Percentiles rank a stretch among this genome's conserved stretches.
Conservation (phyloP, 53 echinoderm and acorn worm species). For the Paelopatides confundens region DNA sequence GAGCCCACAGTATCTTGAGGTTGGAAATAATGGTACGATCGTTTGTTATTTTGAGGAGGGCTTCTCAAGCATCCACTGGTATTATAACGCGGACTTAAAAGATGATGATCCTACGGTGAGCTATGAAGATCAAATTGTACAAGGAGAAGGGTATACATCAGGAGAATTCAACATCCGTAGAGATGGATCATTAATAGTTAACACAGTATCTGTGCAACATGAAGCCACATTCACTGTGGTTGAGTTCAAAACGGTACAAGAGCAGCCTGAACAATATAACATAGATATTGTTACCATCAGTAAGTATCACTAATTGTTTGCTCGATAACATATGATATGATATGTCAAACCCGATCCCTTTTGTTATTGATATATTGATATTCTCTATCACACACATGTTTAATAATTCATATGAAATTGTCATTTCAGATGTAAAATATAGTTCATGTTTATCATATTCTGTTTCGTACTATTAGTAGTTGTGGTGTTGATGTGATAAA, state of each 20-base stretch:
- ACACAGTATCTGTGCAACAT: background rate
- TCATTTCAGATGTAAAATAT: no score
- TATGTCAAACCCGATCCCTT: no score
- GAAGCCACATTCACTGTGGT: background rate
- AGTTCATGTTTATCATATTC: no score
- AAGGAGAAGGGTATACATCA: background rate
- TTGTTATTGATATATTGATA: no score
- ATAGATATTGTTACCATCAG: background rate
- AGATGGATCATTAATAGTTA: background rate
- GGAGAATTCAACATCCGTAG: background rate
- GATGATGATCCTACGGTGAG: background rate
- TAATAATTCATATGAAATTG: background rate
- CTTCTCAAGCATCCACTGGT: background rate
- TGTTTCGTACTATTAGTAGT: no score
- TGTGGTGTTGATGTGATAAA: no score
- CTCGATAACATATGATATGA: no score
- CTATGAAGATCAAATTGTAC: background rate
- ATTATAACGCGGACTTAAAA: background rate
- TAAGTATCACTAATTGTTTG: background rate
- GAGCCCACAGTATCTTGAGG: background rate
- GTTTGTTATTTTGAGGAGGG: background rate
- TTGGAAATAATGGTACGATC: background rate
- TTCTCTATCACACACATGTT: background rate
- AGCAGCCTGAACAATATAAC: background rate
- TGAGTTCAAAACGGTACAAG: background rate